Evolutionary conservation across 2,888 invertebrate genomes (phyloP), one percentile per base, ranked within the genome.

Genomic region (Chelonus formosanus): DNA sequence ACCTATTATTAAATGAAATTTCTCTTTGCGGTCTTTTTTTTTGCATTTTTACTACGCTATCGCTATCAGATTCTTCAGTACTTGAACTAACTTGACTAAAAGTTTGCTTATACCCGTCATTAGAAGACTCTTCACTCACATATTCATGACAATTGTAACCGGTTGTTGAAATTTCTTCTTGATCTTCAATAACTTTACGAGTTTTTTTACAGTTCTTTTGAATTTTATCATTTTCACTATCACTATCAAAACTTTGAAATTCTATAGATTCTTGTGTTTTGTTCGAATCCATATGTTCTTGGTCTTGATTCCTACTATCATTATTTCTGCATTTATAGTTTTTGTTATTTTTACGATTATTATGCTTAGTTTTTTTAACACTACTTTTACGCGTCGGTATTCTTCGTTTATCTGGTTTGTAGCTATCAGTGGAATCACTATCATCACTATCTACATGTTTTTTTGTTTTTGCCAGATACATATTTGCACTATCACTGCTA

Each of bases 401-500:
- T 4, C 80, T 78, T 31, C 81, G 80, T 10, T 74, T 80, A 56
- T 84, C 85, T 5, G 88, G 88, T 63, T 86, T 87, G 71, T 88
- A 88, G 73, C 86, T 85, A 10, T 88, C 88, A 69, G 87, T 88
- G 0, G 88, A 88, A 74, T 88, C 87, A 66, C 85, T 84, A 43
- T 84, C 84, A 44, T 70, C 71, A 20, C 68, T 73, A 44, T 74
- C 73, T 65, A 72, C 80, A 70, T 76, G 80, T 67, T 71, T 80
- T 71, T 78, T 73, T 56, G 76, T 2, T 20, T 77, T 60, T 71
- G 73, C 66, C 76, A 71, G 35, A 76, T 70, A 58, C 74, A 77
- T 0, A 74, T 75, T 20, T 20, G 20, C 20, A 74, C 79, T 78
- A 44, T 74, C 78, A 72, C 80, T 81, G 66, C 80, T 82, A 48